These are phyloP conservation scores for Takifugu bimaculatus DNA, from an alignment of 2,113 vertebrate species.

Conservation along the genomic window DNA sequence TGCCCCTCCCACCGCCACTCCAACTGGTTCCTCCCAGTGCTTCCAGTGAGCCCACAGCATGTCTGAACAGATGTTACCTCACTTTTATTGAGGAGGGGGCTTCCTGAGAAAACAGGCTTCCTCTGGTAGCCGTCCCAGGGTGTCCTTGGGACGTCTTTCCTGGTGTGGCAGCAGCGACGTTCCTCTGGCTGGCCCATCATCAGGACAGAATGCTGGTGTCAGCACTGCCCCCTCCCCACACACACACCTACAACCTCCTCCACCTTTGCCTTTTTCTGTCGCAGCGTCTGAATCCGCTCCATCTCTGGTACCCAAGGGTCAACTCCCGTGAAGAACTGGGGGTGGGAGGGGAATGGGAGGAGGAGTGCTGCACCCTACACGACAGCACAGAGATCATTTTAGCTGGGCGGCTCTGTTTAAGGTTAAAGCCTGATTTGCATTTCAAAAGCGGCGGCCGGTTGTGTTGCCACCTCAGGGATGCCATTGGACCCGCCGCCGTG, in stretches of 20 bases:
- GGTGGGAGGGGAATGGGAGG: slow-evolving; percentile 23
- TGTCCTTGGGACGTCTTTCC: no score
- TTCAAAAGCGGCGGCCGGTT: slow-evolving; percentile 71
- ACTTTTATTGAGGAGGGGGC: slow-evolving; percentile 18
- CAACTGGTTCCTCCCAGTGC: no score
- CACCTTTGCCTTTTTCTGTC: no score
- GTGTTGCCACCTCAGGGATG: slow-evolving; percentile 43
- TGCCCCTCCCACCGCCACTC: background rate
- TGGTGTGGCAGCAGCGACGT: background rate
- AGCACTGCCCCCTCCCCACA: slow-evolving; percentile 54
- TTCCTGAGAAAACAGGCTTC: no score
- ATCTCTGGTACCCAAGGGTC: no score
- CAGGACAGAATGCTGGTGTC: slow-evolving; percentile 69
- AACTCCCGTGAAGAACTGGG: background rate
- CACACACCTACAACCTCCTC: background rate
- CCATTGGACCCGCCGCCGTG: slow-evolving; percentile 7
- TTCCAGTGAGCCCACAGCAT: background rate
- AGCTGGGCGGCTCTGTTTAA: slow-evolving; percentile 69
- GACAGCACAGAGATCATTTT: no score
- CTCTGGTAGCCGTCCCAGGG: no score
- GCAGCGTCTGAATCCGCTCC: no score
- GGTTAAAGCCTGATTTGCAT: slow-evolving; percentile 80
- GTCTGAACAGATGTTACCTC: slow-evolving; percentile 4
- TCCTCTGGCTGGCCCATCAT: slow-evolving; percentile 62
- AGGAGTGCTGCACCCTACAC: background rate